A percentile compares a stretch with the other conserved stretches of the same genome.
These are phyloP conservation scores for Drosophila elegans DNA, from an alignment of 1,140 invertebrate species.

Conservation along the genomic window DNA sequence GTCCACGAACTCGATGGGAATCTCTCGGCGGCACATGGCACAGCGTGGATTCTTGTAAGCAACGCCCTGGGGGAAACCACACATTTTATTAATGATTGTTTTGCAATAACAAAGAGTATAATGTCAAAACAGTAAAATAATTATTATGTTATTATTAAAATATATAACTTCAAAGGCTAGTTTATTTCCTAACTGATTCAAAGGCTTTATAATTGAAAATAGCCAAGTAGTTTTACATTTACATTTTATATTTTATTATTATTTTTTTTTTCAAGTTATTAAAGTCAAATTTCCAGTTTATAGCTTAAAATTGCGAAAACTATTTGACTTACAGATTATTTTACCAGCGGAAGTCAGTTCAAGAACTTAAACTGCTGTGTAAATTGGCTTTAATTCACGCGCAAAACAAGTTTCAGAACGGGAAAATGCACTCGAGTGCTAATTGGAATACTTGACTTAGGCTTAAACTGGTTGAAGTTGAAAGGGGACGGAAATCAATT, in stretches of 20 bases:
- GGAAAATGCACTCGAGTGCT: conserved; percentile 24
- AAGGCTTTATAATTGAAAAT: no score
- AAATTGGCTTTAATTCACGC: not conserved
- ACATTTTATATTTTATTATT: no score
- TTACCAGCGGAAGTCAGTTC: not conserved
- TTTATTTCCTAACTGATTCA: no score
- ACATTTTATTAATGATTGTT: not conserved
- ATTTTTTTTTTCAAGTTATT: not conserved
- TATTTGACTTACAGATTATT: not conserved
- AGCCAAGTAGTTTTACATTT: no score
- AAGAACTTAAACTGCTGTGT: not conserved
- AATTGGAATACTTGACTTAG: conserved; percentile 6
- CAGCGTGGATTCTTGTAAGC: conserved; percentile 93
- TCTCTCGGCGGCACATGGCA: conserved; percentile 93
- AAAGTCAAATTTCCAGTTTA: no score
- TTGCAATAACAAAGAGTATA: no score
- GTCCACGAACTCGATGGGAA: conserved; percentile 93
- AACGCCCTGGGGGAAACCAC: conserved; percentile 87
- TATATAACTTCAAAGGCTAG: no score
- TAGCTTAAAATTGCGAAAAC: not conserved
- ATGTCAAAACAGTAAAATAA: no score
- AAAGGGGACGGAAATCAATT: conserved; percentile 5
- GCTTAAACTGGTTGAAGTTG: conserved; percentile 13
- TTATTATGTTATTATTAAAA: no score
- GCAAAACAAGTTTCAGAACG: conserved; percentile 18